These are phyloP conservation scores for Acipenser oxyrinchus DNA, from an alignment of 2,797 vertebrate genomes.

Conservation along the genomic window DNA sequence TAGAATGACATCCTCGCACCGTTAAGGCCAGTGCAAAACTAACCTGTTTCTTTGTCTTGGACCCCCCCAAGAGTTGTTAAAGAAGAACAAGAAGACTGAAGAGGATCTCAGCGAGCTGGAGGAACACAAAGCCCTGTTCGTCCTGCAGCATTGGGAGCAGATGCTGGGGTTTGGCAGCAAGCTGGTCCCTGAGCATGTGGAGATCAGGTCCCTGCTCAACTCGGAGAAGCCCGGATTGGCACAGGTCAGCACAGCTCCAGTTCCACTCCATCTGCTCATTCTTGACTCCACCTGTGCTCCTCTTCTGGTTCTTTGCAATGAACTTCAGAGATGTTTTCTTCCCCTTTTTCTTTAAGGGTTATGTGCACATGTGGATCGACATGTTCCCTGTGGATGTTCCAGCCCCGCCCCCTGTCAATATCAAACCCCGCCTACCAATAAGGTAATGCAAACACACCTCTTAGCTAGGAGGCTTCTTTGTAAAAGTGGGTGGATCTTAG, in stretches of 20 bases:
- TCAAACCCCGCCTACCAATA: conserved; percentile 79
- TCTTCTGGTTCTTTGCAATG: conserved; percentile 30
- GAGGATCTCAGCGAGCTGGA: conserved; percentile 31
- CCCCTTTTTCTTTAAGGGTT: conserved; percentile 57
- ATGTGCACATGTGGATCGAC: conserved; percentile 91
- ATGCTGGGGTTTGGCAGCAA: conserved; percentile 49
- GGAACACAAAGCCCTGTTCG: conserved; percentile 54
- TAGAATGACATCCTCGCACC: too few species aligned
- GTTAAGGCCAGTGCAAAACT: too few species aligned
- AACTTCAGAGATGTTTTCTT: too few species aligned
- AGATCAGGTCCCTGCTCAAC: conserved; percentile 51
- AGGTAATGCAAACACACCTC: conserved; percentile 50
- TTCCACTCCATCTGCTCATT: too few species aligned
- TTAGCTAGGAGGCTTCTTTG: too few species aligned
- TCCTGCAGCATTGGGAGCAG: conserved; percentile 59
- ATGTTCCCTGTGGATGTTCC: conserved; percentile 85
- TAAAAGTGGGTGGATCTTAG: too few species aligned
- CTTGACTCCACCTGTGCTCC: neutral
- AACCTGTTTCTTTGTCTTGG: too few species aligned
- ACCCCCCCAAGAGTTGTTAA: conserved; percentile 32
- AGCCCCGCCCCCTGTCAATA: conserved; percentile 74
- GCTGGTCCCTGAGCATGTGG: conserved; percentile 61
- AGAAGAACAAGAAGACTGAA: conserved; percentile 27
- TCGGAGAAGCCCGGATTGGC: conserved; percentile 41
- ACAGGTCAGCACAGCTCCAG: conserved; percentile 40